Conservation (phyloP, 2,888 invertebrate genomes). For the Cosmia trapezina region DNA sequence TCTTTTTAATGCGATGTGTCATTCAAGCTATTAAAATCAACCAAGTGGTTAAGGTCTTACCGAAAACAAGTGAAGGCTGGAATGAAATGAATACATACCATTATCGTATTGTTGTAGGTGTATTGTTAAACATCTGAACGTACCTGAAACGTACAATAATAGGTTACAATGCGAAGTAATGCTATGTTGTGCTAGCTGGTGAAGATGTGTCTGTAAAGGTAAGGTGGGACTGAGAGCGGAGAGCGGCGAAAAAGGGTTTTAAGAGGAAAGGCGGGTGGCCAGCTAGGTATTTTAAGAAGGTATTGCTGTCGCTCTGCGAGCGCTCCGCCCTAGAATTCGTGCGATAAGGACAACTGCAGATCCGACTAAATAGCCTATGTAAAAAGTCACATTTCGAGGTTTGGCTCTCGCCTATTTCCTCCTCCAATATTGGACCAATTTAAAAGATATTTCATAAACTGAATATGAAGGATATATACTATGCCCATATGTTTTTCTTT, state of each 20-base stretch:
- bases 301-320: no score
- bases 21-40: not conserved
- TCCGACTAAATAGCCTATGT: no score
- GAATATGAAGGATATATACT: no score
- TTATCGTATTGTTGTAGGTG: constrained; percentile 12
- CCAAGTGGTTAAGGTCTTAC: constrained; percentile 7
- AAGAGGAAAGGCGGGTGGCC: no score
- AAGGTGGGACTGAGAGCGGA: constrained; percentile 18
- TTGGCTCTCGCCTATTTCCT: no score
- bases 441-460: no score
- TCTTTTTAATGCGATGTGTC: not conserved
- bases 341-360: no score
- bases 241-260: not conserved
- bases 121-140: constrained; percentile 46
- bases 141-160: constrained; percentile 57
- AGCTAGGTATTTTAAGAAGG: no score
- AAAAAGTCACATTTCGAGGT: no score
- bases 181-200: constrained; percentile 9
- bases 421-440: no score
- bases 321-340: no score
- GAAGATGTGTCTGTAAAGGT: not conserved
- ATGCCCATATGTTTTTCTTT: no score
- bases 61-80: constrained; percentile 29
- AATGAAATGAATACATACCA: constrained; percentile 43
- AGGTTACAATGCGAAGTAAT: constrained; percentile 29